Evolutionary conservation across 2,797 vertebrate species (phyloP).

Genomic region (Phyllotis vaccarum): DNA sequence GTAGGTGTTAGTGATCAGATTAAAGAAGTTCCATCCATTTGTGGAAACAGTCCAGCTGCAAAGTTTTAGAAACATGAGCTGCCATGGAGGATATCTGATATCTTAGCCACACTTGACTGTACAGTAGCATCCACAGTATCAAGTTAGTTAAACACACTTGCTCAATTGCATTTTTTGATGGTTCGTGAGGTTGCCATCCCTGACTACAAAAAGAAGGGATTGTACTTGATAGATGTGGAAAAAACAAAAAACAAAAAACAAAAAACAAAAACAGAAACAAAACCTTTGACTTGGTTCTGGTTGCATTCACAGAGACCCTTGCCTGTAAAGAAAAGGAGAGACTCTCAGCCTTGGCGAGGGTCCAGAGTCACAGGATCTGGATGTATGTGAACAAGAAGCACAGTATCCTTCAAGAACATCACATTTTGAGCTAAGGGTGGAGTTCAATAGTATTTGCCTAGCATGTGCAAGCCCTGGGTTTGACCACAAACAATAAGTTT

Average conservation of each 20-base stretch:
- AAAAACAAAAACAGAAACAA: too few species aligned
- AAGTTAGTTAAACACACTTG: not conserved
- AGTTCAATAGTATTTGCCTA: not conserved
- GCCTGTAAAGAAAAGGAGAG: not conserved
- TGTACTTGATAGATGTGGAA: not conserved
- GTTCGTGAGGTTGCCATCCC: not conserved
- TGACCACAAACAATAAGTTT: not conserved
- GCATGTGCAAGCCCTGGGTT: not conserved
- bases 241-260: too few species aligned
- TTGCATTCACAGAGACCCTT: not conserved
- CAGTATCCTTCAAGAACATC: not conserved
- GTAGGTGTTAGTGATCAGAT: conserved; percentile 26
- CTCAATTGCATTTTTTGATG: not conserved
- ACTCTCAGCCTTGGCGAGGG: not conserved
- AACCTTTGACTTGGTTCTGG: not conserved
- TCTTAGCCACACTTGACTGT: not conserved
- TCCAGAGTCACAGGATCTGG: not conserved
- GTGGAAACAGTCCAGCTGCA: conserved; percentile 11
- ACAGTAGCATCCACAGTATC: not conserved
- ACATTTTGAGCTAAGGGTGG: not conserved
- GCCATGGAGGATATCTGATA: not conserved
- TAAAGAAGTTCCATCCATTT: not conserved
- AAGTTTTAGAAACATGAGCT: conserved; percentile 38
- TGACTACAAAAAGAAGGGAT: not conserved
- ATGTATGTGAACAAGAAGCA: not conserved